Percentiles rank a stretch among this genome's conserved stretches.
Evolutionary conservation across 2,888 invertebrate species (phyloP).

Genomic region (Ophraella communa): DNA sequence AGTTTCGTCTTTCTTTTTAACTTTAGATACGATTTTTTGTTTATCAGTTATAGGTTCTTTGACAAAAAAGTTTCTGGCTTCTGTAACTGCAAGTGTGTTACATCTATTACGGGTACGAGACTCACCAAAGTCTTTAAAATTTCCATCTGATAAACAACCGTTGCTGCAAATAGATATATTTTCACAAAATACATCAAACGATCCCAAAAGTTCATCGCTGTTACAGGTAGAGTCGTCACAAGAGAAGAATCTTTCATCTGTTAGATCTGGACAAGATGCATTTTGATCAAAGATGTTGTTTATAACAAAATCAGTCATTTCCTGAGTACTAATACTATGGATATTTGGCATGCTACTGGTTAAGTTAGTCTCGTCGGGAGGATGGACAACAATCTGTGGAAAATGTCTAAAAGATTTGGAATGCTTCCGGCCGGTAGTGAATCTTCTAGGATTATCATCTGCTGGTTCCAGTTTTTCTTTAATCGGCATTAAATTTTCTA

Average conservation of each 20-base stretch:
- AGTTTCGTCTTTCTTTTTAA: conserved; percentile 43
- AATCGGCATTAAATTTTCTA: conserved; percentile 54
- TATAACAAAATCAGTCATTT: conserved; percentile 23
- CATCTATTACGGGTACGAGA: conserved; percentile 32
- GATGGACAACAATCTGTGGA: conserved; percentile 53
- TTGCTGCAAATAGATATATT: conserved; percentile 32
- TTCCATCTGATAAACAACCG: conserved; percentile 21
- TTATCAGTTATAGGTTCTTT: conserved; percentile 20
- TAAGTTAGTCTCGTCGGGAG: conserved; percentile 50
- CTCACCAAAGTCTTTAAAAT: conserved; percentile 13
- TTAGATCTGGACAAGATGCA: conserved; percentile 53
- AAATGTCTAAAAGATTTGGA: conserved; percentile 53
- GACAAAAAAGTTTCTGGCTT: conserved; percentile 31
- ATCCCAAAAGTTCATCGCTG: conserved; percentile 24
- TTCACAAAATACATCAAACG: conserved; percentile 32
- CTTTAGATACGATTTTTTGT: conserved; percentile 18
- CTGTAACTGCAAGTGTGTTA: conserved; percentile 27
- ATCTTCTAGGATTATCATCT: conserved; percentile 41
- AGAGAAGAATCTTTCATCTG: conserved; percentile 39
- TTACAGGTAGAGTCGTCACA: conserved; percentile 20
- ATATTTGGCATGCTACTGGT: conserved; percentile 57
- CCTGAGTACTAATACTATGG: conserved; percentile 32
- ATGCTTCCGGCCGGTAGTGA: conserved; percentile 43
- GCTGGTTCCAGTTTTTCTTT: conserved; percentile 31
- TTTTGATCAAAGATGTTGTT: conserved; percentile 50